phyloP scores from a whole-genome alignment of 2,113 vertebrate genomes.

The Sapayoa aenigma region DNA sequence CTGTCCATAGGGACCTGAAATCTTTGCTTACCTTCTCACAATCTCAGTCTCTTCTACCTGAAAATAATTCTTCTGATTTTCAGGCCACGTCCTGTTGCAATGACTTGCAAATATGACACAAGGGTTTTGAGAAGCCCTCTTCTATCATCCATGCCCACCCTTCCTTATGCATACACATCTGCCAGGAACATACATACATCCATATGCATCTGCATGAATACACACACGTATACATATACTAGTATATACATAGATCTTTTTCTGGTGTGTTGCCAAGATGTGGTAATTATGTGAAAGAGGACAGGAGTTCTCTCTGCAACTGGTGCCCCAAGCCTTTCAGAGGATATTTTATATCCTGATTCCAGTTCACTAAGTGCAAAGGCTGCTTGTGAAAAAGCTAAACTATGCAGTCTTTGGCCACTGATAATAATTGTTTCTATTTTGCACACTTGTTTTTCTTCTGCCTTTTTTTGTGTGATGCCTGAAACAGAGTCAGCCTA shows the following conservation, averaged over 20 bases:
- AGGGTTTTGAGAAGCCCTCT: background rate
- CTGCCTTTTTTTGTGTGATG: background rate
- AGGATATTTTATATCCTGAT: background rate
- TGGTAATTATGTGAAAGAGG: background rate
- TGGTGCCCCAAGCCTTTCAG: background rate
- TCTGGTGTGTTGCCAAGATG: background rate
- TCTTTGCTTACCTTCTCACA: background rate
- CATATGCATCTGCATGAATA: background rate
- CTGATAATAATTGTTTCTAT: background rate
- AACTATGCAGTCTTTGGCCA: background rate
- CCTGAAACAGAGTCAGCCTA: background rate
- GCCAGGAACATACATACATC: background rate
- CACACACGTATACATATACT: background rate
- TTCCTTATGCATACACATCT: background rate
- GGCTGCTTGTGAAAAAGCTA: background rate
- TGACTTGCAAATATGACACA: background rate
- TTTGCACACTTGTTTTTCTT: background rate
- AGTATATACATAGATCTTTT: background rate
- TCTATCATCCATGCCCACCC: background rate
- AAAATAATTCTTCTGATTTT: background rate
- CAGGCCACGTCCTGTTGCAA: background rate
- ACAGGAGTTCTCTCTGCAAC: background rate
- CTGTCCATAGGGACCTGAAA: background rate
- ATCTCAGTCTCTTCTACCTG: background rate
- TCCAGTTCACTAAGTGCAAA: background rate